Evolutionary conservation across 2,888 invertebrate genomes (phyloP).

Genomic region (Aromia moschata): DNA sequence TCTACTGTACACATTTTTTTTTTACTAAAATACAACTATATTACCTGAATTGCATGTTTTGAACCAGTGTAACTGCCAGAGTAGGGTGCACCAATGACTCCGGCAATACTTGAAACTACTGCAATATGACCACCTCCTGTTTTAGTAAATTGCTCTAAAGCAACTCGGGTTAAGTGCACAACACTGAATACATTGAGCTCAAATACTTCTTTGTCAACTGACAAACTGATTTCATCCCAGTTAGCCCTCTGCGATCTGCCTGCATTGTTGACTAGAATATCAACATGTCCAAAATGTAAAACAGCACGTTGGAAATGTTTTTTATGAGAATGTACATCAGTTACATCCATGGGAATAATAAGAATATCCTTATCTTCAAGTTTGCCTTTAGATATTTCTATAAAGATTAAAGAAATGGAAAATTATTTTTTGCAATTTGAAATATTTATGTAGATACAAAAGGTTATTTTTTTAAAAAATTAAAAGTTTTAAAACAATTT

Average conservation of each 20-base stretch:
- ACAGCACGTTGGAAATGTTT: conserved; percentile 70
- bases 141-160: conserved; percentile 71
- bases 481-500: too few relatives aligned
- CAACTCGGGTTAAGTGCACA: conserved; percentile 75
- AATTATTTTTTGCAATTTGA: too few relatives aligned
- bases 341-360: conserved; percentile 75
- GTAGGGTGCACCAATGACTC: conserved; percentile 72
- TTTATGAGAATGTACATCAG: conserved; percentile 69
- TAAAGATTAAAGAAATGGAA: too few relatives aligned
- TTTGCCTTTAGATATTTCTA: conserved; percentile 60
- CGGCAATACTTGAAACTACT: conserved; percentile 79
- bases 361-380: conserved; percentile 71
- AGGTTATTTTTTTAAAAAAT: too few relatives aligned
- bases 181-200: conserved; percentile 81
- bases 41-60: conserved; percentile 82
- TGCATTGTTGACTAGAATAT: conserved; percentile 84
- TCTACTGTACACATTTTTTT: too few relatives aligned
- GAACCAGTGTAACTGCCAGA: conserved; percentile 77
- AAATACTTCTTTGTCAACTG: conserved; percentile 79
- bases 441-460: too few relatives aligned
- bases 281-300: conserved; percentile 75
- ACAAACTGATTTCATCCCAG: conserved; percentile 75
- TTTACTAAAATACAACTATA: conserved; percentile 37
- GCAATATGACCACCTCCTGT: conserved; percentile 75
- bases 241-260: conserved; percentile 79